A percentile compares a stretch with the other conserved stretches of the same genome.
Evolutionary conservation across 2,888 invertebrate species (phyloP).

Genomic region (Tipula unca): DNA sequence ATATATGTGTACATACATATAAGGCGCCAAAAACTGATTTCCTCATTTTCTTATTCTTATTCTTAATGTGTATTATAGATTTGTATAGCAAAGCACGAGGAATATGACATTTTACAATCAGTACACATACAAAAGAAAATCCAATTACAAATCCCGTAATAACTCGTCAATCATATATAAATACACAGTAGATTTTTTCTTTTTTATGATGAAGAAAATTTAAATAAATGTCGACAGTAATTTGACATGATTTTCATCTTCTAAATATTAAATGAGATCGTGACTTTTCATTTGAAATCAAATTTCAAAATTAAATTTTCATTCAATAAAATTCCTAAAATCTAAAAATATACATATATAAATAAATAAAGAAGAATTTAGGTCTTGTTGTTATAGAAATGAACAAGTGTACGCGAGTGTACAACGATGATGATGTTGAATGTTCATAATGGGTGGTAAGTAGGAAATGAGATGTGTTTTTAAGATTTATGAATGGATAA

Average conservation of each 20-base stretch:
- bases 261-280: not conserved
- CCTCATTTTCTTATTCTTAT: not conserved
- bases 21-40: not conserved
- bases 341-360: not conserved
- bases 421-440: no score
- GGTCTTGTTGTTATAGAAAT: not conserved
- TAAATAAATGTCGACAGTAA: conserved; percentile 8
- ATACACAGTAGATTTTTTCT: not conserved
- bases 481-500: not conserved
- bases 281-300: not conserved
- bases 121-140: not conserved
- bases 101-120: not conserved
- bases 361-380: not conserved
- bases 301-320: not conserved
- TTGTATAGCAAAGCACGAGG: not conserved
- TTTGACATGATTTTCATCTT: not conserved
- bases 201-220: not conserved
- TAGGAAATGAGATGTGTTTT: not conserved
- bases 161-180: not conserved
- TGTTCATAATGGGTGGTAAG: not conserved
- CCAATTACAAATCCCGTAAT: not conserved
- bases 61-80: no score
- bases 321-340: not conserved
- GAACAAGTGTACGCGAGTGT: not conserved
- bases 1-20: not conserved